phyloP scores from a whole-genome alignment of 2,797 vertebrate species.

The Ara ararauna region DNA sequence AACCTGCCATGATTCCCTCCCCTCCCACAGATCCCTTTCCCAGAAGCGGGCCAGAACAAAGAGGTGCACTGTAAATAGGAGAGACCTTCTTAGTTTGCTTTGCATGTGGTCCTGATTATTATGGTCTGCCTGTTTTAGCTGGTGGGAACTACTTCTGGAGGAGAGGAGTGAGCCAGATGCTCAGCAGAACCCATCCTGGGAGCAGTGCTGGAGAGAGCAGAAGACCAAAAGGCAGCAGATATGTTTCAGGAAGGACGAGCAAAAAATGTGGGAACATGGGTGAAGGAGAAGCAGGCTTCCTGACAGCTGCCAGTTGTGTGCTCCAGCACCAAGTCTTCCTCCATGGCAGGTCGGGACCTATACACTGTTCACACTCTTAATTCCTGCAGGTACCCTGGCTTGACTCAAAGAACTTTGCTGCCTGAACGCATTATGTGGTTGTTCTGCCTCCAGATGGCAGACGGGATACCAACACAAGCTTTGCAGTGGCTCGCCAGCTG shows the following conservation, averaged over 20 bases:
- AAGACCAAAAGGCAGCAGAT: background rate
- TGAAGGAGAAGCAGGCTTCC: background rate
- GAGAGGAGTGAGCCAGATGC: background rate
- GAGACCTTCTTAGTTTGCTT: background rate
- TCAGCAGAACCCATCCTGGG: background rate
- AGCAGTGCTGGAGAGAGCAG: background rate
- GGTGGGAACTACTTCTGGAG: background rate
- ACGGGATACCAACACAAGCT: background rate
- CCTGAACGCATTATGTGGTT: background rate
- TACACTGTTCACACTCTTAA: background rate
- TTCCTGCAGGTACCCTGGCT: background rate
- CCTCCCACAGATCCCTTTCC: background rate
- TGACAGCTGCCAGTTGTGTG: background rate
- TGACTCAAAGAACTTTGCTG: background rate
- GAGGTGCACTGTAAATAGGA: background rate
- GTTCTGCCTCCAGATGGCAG: background rate
- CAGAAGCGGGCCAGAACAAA: accelerated
- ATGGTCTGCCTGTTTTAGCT: background rate
- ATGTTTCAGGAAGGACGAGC: background rate
- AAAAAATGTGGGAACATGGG: background rate
- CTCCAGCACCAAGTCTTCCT: background rate
- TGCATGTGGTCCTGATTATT: background rate
- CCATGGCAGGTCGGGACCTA: accelerated
- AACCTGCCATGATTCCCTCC: background rate
- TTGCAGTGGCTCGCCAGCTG: background rate